Conservation (phyloP, 2,113 vertebrate genomes). For the Oncorhynchus masou region DNA sequence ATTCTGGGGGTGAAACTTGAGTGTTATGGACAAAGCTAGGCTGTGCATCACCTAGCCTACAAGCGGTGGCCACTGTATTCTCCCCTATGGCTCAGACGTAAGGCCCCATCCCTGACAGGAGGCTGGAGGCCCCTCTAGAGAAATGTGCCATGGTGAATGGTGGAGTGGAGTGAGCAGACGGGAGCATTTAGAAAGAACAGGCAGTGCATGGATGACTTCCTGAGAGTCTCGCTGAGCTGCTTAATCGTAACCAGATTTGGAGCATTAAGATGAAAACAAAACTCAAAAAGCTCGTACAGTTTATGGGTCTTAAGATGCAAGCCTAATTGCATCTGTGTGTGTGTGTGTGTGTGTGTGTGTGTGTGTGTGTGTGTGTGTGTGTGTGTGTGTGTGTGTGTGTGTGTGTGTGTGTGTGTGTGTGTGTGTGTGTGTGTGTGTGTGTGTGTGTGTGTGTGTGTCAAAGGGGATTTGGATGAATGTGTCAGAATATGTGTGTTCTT, state of each 20-base stretch:
- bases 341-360: too few relatives aligned
- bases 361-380: too few relatives aligned
- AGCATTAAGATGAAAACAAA: slow-evolving; percentile 70
- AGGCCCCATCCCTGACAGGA: slow-evolving; percentile 18
- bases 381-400: too few relatives aligned
- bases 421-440: slow-evolving; percentile 14
- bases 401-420: not conserved
- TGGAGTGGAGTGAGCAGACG: slow-evolving; percentile 52
- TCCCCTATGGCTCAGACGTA: slow-evolving; percentile 36
- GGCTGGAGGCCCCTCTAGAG: slow-evolving; percentile 28
- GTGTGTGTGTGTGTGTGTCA: not conserved
- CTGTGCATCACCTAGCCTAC: slow-evolving; percentile 29
- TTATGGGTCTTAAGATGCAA: slow-evolving; percentile 45
- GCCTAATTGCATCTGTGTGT: slow-evolving; percentile 13
- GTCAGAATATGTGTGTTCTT: not conserved
- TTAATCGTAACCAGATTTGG: slow-evolving; percentile 76
- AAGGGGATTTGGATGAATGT: not conserved
- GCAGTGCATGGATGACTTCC: slow-evolving; percentile 62
- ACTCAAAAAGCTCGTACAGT: slow-evolving; percentile 64
- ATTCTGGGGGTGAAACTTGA: slow-evolving; percentile 37
- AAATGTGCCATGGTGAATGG: slow-evolving; percentile 45
- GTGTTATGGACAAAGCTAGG: slow-evolving; percentile 23
- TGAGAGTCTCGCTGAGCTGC: slow-evolving; percentile 49
- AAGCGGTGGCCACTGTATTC: slow-evolving; percentile 42
- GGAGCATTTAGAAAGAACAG: slow-evolving; percentile 61